Base-by-base conservation (phyloP, 2,797 vertebrate genomes). In the Melanotaenia boesemani region DNA sequence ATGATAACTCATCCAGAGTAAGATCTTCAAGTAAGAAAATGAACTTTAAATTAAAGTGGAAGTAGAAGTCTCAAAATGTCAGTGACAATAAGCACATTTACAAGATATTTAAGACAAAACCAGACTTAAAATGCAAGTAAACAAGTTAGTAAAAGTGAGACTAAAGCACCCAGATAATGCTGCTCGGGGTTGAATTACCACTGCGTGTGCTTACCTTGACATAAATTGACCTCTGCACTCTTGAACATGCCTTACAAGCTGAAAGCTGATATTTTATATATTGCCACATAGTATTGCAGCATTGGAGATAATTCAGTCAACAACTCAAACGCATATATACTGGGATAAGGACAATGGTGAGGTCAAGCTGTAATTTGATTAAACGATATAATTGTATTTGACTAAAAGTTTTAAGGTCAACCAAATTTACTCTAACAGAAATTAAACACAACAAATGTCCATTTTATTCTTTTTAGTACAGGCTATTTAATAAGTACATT, bases 201-300 rank as follows among this genome's bases (percentile, higher is more conserved):
- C 48, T 5, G 48, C 48, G 22, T 52, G 48, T 52, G 48, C 48
- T 52, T 52, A 52, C 48, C n/a, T 52, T 52, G n/a, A 52, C 48
- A 52, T n/a, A 52, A 52, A 11, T n/a, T 52, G 48, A 52, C n/a
- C 48, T 50, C 48, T 10, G 48, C 48, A 52, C 48, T 52, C 48
- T 12, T 52, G 48, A n/a, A 52, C 48, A 52, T 52, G n/a, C 48
- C n/a, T 7, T 22, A 52, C 48, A 52, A 52, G 48, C 48, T 52
- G 48, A 52, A 52, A 52, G n/a, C n/a, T 52, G 48, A 52, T n/a
- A 22, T 52, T 52, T 52, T 52, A 22, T 52, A 48, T 52, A 52
- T 52, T 22, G n/a, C 48, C n/a, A 52, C 48, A 52, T 4, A 52
- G 48, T n/a, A 52, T 52, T 52, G 48, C 48, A 52, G 48, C 9